Evolutionary conservation across 2,113 vertebrate genomes (phyloP).

Genomic region (Chauna torquata): DNA sequence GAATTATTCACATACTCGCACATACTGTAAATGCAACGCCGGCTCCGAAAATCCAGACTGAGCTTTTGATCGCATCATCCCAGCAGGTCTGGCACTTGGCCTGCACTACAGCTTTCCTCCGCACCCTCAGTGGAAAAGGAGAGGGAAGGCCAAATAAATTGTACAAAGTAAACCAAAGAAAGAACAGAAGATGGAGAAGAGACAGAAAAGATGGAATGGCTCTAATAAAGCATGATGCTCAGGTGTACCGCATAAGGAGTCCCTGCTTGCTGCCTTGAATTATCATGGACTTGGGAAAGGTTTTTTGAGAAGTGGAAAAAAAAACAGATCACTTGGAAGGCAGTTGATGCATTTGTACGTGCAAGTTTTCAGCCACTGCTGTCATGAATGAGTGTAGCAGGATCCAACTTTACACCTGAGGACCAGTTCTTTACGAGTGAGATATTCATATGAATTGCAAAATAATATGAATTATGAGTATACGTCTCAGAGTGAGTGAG

Average conservation of each 20-base stretch:
- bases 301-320: neutral
- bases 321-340: neutral
- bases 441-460: neutral
- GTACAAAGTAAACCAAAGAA: rapidly evolving
- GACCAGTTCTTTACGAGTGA: neutral
- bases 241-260: rapidly evolving
- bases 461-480: too few relatives aligned
- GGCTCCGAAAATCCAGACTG: neutral
- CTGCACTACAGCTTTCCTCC: neutral
- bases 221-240: rapidly evolving
- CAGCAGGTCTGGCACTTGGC: neutral
- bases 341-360: neutral
- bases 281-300: rapidly evolving
- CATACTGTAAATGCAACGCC: neutral
- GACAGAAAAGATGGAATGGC: neutral
- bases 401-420: rapidly evolving
- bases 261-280: neutral
- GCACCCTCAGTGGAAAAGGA: neutral
- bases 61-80: neutral
- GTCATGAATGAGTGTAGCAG: rapidly evolving
- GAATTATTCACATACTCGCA: conserved; percentile 1
- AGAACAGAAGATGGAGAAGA: neutral
- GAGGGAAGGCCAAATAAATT: neutral
- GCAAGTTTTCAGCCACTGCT: neutral
- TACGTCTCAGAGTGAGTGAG: neutral